Conservation (phyloP, 2,113 vertebrate species). For the Mobula birostris region DNA sequence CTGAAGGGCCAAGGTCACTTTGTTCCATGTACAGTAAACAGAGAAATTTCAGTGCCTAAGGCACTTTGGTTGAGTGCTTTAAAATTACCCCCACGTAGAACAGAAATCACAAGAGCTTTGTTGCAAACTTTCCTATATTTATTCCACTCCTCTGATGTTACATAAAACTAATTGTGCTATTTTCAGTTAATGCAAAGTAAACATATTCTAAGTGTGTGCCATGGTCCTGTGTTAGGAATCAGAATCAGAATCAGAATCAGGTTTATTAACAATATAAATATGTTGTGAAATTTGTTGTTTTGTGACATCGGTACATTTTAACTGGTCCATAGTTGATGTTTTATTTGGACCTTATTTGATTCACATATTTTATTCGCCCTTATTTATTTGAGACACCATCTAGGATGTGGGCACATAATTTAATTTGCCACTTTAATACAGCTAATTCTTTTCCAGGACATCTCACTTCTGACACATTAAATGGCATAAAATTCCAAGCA, state of each 20-base stretch:
- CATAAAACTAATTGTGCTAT: not conserved
- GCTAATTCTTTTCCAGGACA: not conserved
- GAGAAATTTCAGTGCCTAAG: not conserved
- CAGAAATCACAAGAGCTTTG: not conserved
- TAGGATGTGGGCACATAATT: not conserved
- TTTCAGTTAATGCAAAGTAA: not conserved
- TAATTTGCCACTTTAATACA: not conserved
- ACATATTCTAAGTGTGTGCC: not conserved
- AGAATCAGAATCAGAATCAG: no score
- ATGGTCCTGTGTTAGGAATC: not conserved
- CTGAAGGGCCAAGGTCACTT: not conserved
- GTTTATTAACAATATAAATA: no score
- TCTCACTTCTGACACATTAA: not conserved
- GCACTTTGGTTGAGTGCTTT: slow-evolving; percentile 4
- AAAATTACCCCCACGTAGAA: not conserved
- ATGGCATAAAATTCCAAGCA: not conserved
- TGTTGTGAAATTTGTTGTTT: no score
- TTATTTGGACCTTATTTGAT: not conserved
- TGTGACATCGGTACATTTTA: no score
- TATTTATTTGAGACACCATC: not conserved
- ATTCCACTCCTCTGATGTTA: not conserved
- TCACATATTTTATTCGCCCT: not conserved
- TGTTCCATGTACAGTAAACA: slow-evolving; percentile 11
- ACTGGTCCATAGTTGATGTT: not conserved
- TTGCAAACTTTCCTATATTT: not conserved